Percentiles rank a stretch among this genome's conserved stretches.
phyloP scores from a whole-genome alignment of 2,113 vertebrate species.

The Mugil cephalus region DNA sequence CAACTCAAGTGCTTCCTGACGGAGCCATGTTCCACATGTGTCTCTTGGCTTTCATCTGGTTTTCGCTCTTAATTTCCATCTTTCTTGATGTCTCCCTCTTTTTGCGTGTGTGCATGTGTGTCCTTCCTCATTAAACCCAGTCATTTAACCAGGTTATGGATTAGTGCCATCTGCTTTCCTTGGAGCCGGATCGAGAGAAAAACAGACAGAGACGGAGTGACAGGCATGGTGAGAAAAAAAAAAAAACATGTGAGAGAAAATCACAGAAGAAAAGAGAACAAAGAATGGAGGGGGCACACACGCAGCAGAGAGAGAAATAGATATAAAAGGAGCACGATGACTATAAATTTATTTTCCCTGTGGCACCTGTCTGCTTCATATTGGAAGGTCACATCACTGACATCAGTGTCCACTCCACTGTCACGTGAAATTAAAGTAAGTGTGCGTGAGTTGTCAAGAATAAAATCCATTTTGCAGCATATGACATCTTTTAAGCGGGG shows the following conservation, averaged over 20 bases:
- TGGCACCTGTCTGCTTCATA: slow-evolving; percentile 57
- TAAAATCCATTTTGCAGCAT: slow-evolving; percentile 35
- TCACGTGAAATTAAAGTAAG: slow-evolving; percentile 54
- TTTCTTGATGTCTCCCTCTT: slow-evolving; percentile 29
- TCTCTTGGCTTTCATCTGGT: slow-evolving; percentile 26
- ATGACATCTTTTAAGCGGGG: neutral
- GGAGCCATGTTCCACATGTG: slow-evolving; percentile 5
- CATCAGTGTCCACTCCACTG: slow-evolving; percentile 50
- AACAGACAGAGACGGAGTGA: slow-evolving; percentile 28
- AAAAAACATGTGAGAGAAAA: slow-evolving; percentile 16
- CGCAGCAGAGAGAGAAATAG: slow-evolving; percentile 9
- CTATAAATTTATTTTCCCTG: slow-evolving; percentile 49
- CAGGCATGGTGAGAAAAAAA: slow-evolving; percentile 10
- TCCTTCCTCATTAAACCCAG: slow-evolving; percentile 59
- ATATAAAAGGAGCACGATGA: slow-evolving; percentile 40
- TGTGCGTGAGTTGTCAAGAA: slow-evolving; percentile 29
- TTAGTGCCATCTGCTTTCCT: slow-evolving; percentile 68
- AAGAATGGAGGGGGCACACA: neutral
- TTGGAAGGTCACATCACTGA: slow-evolving; percentile 61
- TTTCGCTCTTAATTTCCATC: slow-evolving; percentile 29
- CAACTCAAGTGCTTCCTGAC: slow-evolving; percentile 7
- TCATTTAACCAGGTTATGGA: slow-evolving; percentile 68
- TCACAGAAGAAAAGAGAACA: neutral
- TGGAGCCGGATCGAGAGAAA: slow-evolving; percentile 40
- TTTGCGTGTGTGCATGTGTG: slow-evolving; percentile 9